Evolutionary conservation across 2,113 vertebrate species (phyloP), one percentile per base, ranked within the genome.

Genomic region (Macrotus californicus): DNA sequence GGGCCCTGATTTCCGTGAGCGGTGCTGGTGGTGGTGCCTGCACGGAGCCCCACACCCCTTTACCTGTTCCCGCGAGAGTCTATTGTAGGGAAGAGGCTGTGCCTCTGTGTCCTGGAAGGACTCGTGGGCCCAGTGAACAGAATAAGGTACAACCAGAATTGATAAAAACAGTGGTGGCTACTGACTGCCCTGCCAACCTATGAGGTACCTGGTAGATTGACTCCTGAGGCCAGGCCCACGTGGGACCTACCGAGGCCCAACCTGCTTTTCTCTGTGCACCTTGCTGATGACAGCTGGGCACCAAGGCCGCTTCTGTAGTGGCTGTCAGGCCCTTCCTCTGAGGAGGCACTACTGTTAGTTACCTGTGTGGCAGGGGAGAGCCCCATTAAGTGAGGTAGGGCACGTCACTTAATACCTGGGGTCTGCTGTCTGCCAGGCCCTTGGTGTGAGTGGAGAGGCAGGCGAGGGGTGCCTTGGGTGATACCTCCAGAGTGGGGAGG

Each of bases 241-340:
- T 1, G 0, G 92, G 3, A 39, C 43, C 21, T 18, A 3, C 76
- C 0, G 0, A 36, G 13, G 10, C 46, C 67, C 2, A 3, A 2
- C 48, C 1, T 66, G 4, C 56, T 66, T 19, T 29, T 43, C 72
- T 66, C 21, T 52, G 26, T 8, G n/a, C 22, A 3, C 16, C 50
- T 29, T 41, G 41, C 39, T 6, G 31, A 14, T 18, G 29, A n/a
- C 19, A 48, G 46, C 66, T 3, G 10, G 39, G 76, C 8, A 3
- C 29, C 2, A 15, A 34, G n/a, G 41, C 15, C 3, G 0, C 2
- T 6, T 70, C 41, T 56, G 16, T 6, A 8, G 21, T n/a, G 5
- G 46, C 15, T 61, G 18, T 50, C 50, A 50, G n/a, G 52, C 24
- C 21, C 0, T 18, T n/a, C 46, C 13, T 59, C 15, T 59, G 16